Evolutionary conservation across 1,140 invertebrate species (phyloP), one percentile per base, ranked within the genome.

Genomic region (Capitella teleta): DNA sequence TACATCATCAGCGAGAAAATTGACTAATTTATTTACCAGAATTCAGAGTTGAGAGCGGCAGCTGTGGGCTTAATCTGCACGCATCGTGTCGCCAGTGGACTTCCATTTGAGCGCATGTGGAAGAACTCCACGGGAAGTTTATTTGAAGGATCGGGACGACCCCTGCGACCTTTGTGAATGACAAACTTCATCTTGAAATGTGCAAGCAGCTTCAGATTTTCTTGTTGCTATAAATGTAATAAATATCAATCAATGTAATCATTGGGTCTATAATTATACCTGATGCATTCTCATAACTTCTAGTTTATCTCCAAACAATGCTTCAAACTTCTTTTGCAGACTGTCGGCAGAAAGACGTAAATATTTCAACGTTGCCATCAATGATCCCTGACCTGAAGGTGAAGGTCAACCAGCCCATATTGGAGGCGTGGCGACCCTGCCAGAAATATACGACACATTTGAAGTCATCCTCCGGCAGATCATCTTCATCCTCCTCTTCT

Each of bases 341-440:
- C 86, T 88, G 54, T 30, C 14, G 12, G 25, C n/a, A 47, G 25
- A 47, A 18, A 12, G 6, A 23, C 19, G n/a, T n/a, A n/a, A n/a
- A n/a, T n/a, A n/a, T n/a, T n/a, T n/a, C n/a, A n/a, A n/a, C n/a
- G n/a, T n/a, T n/a, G n/a, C n/a, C n/a, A n/a, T n/a, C n/a, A n/a
- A n/a, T n/a, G 46, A 51, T 18, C 52, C 47, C 21, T 50, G 67
- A 83, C 74, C 85, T 85, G 73, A 98, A 98, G 0, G 94, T 98
- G 72, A 99, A 99, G 6, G 91, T 97, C 0, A 98, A 77, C 94
- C 94, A 98, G 19, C 94, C 95, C 92, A 98, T 98, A 73, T 98
- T 98, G 38, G 86, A 84, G 2, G 95, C 93, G 63, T 95, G 84
- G 54, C 95, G 74, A 1, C 93, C 92, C 77, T 99, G 95, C 95